phyloP scores from a whole-genome alignment of 2,888 invertebrate species.

The Biston stratarius region DNA sequence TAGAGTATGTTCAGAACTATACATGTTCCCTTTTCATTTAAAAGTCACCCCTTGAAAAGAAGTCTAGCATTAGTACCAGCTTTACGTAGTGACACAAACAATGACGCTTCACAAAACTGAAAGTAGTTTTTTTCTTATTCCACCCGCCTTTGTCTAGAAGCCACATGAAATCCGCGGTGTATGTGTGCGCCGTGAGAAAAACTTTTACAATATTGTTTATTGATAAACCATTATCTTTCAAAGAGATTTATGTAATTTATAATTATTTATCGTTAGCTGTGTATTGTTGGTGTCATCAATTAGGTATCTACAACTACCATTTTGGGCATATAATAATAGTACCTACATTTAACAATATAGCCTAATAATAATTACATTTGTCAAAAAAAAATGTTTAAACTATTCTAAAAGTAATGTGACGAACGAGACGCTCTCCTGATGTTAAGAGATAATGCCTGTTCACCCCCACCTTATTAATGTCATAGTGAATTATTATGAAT shows the following conservation, averaged over 20 bases:
- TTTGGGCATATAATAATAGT: too few relatives aligned
- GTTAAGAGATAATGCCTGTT: too few relatives aligned
- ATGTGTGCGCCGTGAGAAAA: slow-evolving; percentile 66
- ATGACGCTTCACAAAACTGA: slow-evolving; percentile 66
- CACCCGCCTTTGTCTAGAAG: slow-evolving; percentile 62
- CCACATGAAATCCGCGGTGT: slow-evolving; percentile 55
- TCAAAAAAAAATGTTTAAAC: too few relatives aligned
- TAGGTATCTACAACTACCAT: too few relatives aligned
- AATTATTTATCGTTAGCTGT: too few relatives aligned
- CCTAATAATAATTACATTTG: too few relatives aligned
- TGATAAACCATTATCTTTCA: slow-evolving; percentile 47
- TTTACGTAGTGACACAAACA: slow-evolving; percentile 58
- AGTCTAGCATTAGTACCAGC: slow-evolving; percentile 52
- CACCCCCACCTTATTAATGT: too few relatives aligned
- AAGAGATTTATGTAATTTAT: slow-evolving; percentile 17
- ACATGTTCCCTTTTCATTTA: slow-evolving; percentile 33
- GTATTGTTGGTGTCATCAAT: too few relatives aligned
- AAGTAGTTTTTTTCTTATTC: slow-evolving; percentile 68
- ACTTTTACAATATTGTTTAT: slow-evolving; percentile 68
- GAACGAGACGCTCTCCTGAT: too few relatives aligned
- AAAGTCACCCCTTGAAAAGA: slow-evolving; percentile 61
- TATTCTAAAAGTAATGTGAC: too few relatives aligned
- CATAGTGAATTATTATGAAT: too few relatives aligned
- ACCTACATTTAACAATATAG: too few relatives aligned
- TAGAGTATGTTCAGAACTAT: slow-evolving; percentile 1